Base-by-base conservation (phyloP, 2,797 vertebrate species). In the Stomatorhinus walkeri region DNA sequence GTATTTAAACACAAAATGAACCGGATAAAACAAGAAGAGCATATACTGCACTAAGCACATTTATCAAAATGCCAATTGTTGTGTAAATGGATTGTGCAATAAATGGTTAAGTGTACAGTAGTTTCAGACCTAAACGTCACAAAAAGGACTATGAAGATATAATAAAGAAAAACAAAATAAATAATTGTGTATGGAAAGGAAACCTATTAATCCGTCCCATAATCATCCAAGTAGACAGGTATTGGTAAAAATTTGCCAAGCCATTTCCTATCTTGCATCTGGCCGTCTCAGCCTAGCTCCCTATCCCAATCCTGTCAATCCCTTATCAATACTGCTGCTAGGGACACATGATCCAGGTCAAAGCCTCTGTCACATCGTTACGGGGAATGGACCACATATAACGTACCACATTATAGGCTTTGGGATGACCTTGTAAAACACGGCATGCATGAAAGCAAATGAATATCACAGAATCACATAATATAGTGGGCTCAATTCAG, bases 391-490 rank as follows among this genome's bases (percentile, higher is more conserved):
- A 12, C 61, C 61, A 68, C 61, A 68, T 32, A 24, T 24, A 61
- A 61, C 10, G 16, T 54, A 4, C 24, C 24, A 14, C 24, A 28
- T 68, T 68, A 68, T 68, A 32, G 61, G 24, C 61, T 32, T 32
- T 68, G 24, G 24, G 61, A 68, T 43, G 88, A 84, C 88, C 88
- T 88, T 88, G 88, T 6, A 14, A 88, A 84, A 6, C 51, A 22
- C 12, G 48, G 88, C 54, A 28, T 28, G 79, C 19, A 54, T 61
- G 76, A 83, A 84, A 88, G 88, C 76, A 59, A 79, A 81, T 19
- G 22, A 88, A 88, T 72, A 72, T 36, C 7, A 76, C 19, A 28
- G 68, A 51, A 81, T 84, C 76, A 32, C 61, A 68, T 68, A 68
- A 72, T 28, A 28, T 43, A 28, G 19, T 40, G 40, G 8, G 52